Evolutionary conservation across 1,140 invertebrate species (phyloP).

Genomic region (Drosophila paulistorum): DNA sequence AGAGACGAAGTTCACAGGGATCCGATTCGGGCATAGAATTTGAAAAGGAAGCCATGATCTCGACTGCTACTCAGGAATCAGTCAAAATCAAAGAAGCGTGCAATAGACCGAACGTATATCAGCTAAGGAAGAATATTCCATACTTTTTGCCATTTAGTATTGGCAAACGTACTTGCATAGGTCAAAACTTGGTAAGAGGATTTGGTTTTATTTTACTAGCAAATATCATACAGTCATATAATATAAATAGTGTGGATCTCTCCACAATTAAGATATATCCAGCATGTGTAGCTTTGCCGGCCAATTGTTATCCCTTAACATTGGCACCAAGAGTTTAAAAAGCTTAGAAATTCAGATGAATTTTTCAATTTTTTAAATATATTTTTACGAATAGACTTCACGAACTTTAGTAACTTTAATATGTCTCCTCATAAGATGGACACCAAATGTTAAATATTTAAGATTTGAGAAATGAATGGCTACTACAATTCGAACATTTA

Average conservation of each 20-base stretch:
- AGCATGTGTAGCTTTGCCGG: constrained; percentile 88
- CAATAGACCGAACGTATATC: constrained; percentile 10
- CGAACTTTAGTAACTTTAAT: background rate
- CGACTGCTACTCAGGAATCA: background rate
- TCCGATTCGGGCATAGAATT: constrained; percentile 84
- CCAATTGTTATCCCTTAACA: constrained; percentile 85
- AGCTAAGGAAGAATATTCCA: constrained; percentile 85
- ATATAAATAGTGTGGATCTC: constrained; percentile 85
- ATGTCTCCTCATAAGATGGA: background rate
- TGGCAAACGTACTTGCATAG: constrained; percentile 93
- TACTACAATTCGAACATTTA: background rate
- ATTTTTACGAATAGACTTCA: constrained; percentile 2
- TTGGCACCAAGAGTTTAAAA: constrained; percentile 44
- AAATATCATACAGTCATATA: constrained; percentile 89
- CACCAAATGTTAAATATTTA: background rate
- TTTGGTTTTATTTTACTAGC: constrained; percentile 89
- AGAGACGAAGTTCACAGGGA: constrained; percentile 40
- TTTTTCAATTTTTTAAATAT: background rate
- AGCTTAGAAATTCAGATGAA: background rate
- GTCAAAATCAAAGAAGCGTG: constrained; percentile 3
- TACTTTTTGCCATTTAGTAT: constrained; percentile 95
- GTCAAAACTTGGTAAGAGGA: constrained; percentile 91
- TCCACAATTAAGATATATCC: constrained; percentile 85
- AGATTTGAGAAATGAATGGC: background rate
- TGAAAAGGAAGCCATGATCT: constrained; percentile 62